Evolutionary conservation across 2,888 invertebrate genomes (phyloP), one percentile per base, ranked within the genome.

Genomic region (Biston betularia): DNA sequence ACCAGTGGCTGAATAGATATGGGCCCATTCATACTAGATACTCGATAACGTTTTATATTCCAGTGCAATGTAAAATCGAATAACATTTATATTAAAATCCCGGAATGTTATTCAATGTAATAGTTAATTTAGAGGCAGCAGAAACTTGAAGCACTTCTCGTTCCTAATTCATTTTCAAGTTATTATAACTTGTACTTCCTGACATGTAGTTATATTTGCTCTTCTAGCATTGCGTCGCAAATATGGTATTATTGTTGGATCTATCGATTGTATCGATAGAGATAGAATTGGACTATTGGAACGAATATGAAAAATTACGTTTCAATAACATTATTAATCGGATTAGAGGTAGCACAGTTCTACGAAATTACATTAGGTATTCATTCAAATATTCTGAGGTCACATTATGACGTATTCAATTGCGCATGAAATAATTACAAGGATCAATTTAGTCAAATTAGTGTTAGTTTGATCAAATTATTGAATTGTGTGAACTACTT

Each of bases 251-350:
- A 24, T 24, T 24, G 24, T 24, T 24, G 24, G 24, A 3, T 24
- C 24, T 24, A 24, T 24, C 24, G 48, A 24, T 46, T 14, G 12
- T 8, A 81, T 81, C 78, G 75, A 77, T 34, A 34, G 42, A 3
- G 42, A 48, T 44, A 35, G 74, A 53, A 53, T 15, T 24, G n/a
- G 33, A 69, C 72, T 57, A 64, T 33, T 14, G 15, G 5, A 40
- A 10, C 12, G 24, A 49, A 50, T 50, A 40, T 54, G 58, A 48
- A 62, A 44, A 50, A 54, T 62, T 50, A 55, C 50, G 50, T 59
- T 33, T 54, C 54, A 63, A 67, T 63, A 50, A 54, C 44, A 63
- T 67, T 53, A 66, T 9, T 54, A 45, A 35, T 4, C 49, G 9
- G 49, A 58, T 67, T 53, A 40, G 35, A 33, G 49, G 54, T 42